Evolutionary conservation across 2,113 vertebrate genomes (phyloP).

Genomic region (Oncorhynchus masou): DNA sequence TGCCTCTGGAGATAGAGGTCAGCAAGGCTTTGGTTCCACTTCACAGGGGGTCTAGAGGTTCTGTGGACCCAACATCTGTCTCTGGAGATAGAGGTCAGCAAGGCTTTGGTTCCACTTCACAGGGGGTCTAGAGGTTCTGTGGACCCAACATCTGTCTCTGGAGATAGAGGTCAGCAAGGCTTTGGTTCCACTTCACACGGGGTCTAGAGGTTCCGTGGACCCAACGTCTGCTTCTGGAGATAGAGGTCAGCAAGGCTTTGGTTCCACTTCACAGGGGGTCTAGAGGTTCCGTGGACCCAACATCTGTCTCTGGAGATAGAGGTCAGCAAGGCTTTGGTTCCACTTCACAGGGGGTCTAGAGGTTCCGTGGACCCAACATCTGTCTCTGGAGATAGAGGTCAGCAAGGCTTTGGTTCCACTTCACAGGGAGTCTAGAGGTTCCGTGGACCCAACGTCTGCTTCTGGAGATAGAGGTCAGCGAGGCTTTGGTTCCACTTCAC

Average conservation of each 20-base stretch:
- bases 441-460: conserved; percentile 54
- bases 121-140: conserved; percentile 29
- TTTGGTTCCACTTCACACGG: conserved; percentile 11
- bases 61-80: conserved; percentile 53
- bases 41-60: conserved; percentile 5
- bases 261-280: not conserved
- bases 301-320: conserved; percentile 49
- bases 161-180: conserved; percentile 22
- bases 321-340: conserved; percentile 26
- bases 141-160: conserved; percentile 50
- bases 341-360: not conserved
- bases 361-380: conserved; percentile 47
- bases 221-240: conserved; percentile 49
- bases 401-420: conserved; percentile 23
- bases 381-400: conserved; percentile 43
- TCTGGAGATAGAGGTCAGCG: conserved; percentile 25
- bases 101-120: conserved; percentile 20
- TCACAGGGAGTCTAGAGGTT: conserved; percentile 4
- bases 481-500: conserved; percentile 21
- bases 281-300: conserved; percentile 38
- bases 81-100: conserved; percentile 25
- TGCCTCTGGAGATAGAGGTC: conserved; percentile 43
- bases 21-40: conserved; percentile 23
- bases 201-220: conserved; percentile 33
- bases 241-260: conserved; percentile 32